Percentiles rank a stretch among this genome's conserved stretches.
phyloP scores from a whole-genome alignment of 1,140 invertebrate species.

The Plutomurus gul region DNA sequence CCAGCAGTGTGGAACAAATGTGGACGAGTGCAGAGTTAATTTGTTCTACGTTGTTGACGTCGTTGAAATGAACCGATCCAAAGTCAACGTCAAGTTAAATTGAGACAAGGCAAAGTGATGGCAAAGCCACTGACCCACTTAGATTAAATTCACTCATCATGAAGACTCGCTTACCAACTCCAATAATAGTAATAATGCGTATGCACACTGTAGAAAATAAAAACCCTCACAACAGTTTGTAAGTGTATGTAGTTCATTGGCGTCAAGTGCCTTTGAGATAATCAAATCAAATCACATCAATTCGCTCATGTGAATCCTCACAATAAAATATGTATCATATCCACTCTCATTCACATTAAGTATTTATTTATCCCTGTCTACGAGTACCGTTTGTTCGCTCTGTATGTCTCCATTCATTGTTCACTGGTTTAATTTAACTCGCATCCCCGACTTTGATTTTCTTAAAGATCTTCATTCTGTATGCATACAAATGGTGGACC shows the following conservation, averaged over 20 bases:
- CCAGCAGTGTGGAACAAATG: too few species aligned
- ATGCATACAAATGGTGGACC: too few species aligned
- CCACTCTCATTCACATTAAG: background rate
- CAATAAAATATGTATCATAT: background rate
- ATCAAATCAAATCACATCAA: background rate
- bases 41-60: too few species aligned
- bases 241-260: constrained; percentile 16
- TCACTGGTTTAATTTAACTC: too few species aligned
- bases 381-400: background rate
- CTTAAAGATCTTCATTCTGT: too few species aligned
- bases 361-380: background rate
- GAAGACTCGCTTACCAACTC: background rate
- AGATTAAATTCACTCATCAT: background rate
- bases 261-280: constrained; percentile 16
- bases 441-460: too few species aligned
- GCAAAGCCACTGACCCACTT: constrained; percentile 8
- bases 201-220: background rate
- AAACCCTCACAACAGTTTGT: background rate
- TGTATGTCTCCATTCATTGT: too few species aligned
- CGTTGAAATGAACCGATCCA: background rate
- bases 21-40: too few species aligned
- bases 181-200: background rate
- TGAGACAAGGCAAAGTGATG: constrained; percentile 22
- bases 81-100: constrained; percentile 29
- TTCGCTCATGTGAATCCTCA: background rate